These are phyloP conservation scores for Apeltes quadracus DNA, from an alignment of 2,113 vertebrate genomes.

Conservation along the genomic window DNA sequence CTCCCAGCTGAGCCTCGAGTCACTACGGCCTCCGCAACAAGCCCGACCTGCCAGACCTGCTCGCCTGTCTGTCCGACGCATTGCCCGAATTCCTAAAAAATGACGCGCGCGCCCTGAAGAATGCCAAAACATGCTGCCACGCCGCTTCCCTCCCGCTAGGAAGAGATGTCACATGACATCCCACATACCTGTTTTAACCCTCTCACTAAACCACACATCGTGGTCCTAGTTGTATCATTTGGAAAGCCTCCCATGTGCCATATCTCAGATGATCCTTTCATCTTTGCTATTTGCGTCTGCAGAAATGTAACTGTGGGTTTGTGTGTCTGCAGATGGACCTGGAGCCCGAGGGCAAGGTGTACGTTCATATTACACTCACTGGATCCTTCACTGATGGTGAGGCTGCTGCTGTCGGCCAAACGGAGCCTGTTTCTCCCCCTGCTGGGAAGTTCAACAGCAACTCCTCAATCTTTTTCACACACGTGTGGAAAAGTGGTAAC, in stretches of 20 bases:
- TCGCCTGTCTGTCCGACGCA: neutral
- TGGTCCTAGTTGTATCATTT: neutral
- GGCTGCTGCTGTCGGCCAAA: constrained; percentile 23
- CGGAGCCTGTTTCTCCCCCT: neutral
- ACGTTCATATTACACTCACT: constrained; percentile 87
- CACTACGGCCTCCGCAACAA: neutral
- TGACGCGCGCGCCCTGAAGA: constrained; percentile 11
- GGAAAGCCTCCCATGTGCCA: neutral
- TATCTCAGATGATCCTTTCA: neutral
- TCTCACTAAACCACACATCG: neutral
- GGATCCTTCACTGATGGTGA: constrained; percentile 95
- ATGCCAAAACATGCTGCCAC: constrained; percentile 13
- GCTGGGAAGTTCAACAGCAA: neutral
- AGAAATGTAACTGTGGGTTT: constrained; percentile 20
- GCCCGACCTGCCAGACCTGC: constrained; percentile 55
- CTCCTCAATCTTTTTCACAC: neutral
- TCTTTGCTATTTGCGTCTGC: neutral
- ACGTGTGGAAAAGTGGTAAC: neutral
- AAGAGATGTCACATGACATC: neutral
- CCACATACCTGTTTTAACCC: neutral
- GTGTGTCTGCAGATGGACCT: constrained; percentile 87
- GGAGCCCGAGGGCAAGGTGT: constrained; percentile 97
- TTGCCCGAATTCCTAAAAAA: constrained; percentile 41
- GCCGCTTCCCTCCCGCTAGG: neutral
- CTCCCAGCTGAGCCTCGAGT: constrained; percentile 14